phyloP scores from a whole-genome alignment of 2,113 vertebrate genomes.

The Mola mola region DNA sequence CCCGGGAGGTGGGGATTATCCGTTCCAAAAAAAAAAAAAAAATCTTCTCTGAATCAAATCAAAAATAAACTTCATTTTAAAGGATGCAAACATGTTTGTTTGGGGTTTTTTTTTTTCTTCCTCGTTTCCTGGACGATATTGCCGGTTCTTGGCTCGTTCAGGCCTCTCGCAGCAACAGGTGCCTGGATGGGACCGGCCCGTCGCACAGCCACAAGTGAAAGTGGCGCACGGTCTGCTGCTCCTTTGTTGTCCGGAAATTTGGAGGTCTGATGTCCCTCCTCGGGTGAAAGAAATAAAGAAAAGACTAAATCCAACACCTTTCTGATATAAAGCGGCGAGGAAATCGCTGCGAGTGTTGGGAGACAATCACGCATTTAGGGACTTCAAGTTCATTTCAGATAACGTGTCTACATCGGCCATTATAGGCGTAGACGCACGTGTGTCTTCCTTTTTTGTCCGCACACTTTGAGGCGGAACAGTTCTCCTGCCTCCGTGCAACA shows the following conservation, averaged over 20 bases:
- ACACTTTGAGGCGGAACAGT: no score
- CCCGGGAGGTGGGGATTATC: background rate
- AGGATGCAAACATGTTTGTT: background rate
- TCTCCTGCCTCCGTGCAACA: no score
- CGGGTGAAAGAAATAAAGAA: background rate
- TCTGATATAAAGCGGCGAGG: background rate
- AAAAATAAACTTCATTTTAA: background rate
- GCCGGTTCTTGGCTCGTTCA: slow-evolving; percentile 10
- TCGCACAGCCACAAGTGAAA: slow-evolving; percentile 54
- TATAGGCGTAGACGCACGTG: no score
- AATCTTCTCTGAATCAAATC: background rate
- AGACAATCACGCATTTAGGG: no score
- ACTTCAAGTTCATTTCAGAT: no score
- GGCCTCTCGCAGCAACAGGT: slow-evolving; percentile 63
- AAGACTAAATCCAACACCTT: background rate
- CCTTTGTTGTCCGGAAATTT: slow-evolving; percentile 70
- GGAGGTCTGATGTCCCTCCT: slow-evolving; percentile 48
- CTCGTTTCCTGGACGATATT: background rate
- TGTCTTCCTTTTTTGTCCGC: no score
- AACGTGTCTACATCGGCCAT: no score
- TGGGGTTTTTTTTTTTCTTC: background rate
- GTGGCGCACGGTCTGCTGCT: slow-evolving; percentile 50
- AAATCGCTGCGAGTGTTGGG: no score
- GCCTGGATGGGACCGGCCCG: slow-evolving; percentile 26
- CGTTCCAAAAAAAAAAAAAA: no score